Conservation (phyloP, 1,140 invertebrate species). For the Eulimnadia texana region DNA sequence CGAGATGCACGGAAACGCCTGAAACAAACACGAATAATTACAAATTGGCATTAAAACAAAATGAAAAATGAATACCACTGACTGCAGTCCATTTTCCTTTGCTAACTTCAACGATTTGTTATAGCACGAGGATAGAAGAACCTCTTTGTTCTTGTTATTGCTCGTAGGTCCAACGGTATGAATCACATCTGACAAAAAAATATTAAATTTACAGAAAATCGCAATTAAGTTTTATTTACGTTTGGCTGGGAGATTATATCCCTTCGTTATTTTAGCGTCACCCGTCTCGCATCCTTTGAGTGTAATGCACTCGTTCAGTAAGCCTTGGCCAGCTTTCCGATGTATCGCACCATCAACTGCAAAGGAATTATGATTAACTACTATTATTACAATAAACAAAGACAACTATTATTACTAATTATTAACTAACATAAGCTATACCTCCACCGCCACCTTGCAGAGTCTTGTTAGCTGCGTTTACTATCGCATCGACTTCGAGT, state of each 20-base stretch:
- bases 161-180: constrained; percentile 68
- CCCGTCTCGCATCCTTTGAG: constrained; percentile 57
- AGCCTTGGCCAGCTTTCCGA: constrained; percentile 46
- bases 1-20: constrained; percentile 69
- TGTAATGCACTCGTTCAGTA: constrained; percentile 53
- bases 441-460: constrained; percentile 66
- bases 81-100: constrained; percentile 42
- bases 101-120: constrained; percentile 43
- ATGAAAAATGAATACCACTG: constrained; percentile 30
- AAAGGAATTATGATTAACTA: not conserved
- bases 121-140: constrained; percentile 39
- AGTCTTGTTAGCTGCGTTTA: constrained; percentile 74
- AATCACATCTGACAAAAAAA: constrained; percentile 40
- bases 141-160: constrained; percentile 34
- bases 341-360: constrained; percentile 74
- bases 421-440: constrained; percentile 18
- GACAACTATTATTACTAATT: too few species aligned
- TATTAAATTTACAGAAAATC: not conserved
- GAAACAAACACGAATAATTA: constrained; percentile 22
- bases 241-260: constrained; percentile 59
- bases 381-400: not conserved
- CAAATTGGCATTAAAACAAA: constrained; percentile 13
- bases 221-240: constrained; percentile 26
- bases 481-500: constrained; percentile 76
- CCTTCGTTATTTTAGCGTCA: constrained; percentile 64